Conservation (phyloP, 2,888 invertebrate genomes). For the Polydesmus complanatus region DNA sequence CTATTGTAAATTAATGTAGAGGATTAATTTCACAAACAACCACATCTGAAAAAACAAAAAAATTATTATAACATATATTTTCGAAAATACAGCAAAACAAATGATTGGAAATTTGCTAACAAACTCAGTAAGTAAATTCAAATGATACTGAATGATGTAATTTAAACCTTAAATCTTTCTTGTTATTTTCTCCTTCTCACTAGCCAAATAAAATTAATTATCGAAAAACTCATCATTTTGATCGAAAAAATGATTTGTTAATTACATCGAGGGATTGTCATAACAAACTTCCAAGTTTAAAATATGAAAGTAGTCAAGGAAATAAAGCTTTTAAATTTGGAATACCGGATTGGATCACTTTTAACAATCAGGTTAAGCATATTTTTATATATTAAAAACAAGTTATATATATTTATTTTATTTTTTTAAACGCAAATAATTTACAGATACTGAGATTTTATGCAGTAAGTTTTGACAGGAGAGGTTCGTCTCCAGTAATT, state of each 20-base stretch:
- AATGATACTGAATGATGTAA: too few species aligned
- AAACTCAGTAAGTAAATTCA: too few species aligned
- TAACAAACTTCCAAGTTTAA: neutral
- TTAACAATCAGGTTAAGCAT: slow-evolving; percentile 6
- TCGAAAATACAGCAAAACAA: too few species aligned
- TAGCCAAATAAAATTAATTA: too few species aligned
- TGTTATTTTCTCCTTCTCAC: too few species aligned
- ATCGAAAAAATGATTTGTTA: neutral
- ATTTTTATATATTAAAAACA: neutral
- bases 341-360: slow-evolving; percentile 13
- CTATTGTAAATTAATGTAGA: too few species aligned
- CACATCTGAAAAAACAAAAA: too few species aligned
- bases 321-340: slow-evolving; percentile 3
- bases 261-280: neutral
- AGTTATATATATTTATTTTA: neutral
- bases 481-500: neutral
- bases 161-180: too few species aligned
- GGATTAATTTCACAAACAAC: too few species aligned
- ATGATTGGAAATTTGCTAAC: too few species aligned
- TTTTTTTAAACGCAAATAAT: too few species aligned
- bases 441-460: slow-evolving; percentile 8
- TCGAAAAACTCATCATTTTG: neutral
- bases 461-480: slow-evolving; percentile 1
- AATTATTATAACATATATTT: too few species aligned
- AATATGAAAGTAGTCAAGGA: slow-evolving; percentile 11